Evolutionary conservation across 1,140 invertebrate genomes (phyloP), one percentile per base, ranked within the genome.

Genomic region (Probaryconus sp.): DNA sequence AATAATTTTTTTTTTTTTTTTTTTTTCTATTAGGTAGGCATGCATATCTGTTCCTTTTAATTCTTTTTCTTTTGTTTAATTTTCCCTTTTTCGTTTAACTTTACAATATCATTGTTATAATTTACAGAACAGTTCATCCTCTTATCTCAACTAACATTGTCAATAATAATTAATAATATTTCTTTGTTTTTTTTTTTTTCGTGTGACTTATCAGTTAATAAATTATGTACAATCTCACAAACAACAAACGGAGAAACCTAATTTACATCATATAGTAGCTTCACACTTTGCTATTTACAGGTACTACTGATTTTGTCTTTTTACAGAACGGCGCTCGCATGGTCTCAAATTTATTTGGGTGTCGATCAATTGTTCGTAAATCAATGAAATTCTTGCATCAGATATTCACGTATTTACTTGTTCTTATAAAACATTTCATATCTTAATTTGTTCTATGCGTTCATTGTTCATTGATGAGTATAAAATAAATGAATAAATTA

Each of bases 241-340:
- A 87, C 85, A 88, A 84, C 85, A 88, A 88, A 87, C 82, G 77
- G 81, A 87, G 84, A 81, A 87, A 87, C 85, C 84, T 88, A 88
- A 87, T 88, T 76, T 87, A 87, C 83, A 87, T 87, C 77, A 81
- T 85, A 78, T 84, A 84, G 80, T 85, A 81, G 80, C 82, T 83
- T 73, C 78, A 83, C 82, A 84, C 81, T 86, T 83, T 74, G 77
- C 83, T 87, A 88, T 87, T 81, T 88, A 88, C 86, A 88, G 84
- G 84, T 87, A 88, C 85, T 87, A 87, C 85, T 78, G 80, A 72
- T 78, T 82, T 81, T 74, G 38, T 51, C 13, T 58, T 73, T 76
- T 78, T 77, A 69, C 53, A 80, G 40, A 74, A 73, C 64, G 61
- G 64, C 53, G 58, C 71, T 76, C 63, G 67, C 63, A 63, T 50